Evolutionary conservation across 2,113 vertebrate genomes (phyloP).

Genomic region (Anas platyrhynchos): DNA sequence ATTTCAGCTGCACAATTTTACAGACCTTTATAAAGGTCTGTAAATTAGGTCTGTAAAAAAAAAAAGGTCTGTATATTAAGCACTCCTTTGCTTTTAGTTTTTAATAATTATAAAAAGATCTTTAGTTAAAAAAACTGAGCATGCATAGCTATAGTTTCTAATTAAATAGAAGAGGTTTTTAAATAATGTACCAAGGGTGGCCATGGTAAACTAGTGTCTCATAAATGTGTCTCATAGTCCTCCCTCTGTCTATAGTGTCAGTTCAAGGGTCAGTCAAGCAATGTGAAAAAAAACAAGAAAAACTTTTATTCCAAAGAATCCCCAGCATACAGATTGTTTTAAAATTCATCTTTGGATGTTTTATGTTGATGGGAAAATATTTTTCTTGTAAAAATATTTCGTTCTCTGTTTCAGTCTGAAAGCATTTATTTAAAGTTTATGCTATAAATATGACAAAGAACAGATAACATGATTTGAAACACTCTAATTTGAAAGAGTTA

Average conservation of each 20-base stretch:
- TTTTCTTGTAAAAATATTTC: not conserved
- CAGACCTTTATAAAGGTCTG: not conserved
- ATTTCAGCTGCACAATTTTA: not conserved
- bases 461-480: not conserved
- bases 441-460: not conserved
- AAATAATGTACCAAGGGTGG: not conserved
- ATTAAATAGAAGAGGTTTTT: not conserved
- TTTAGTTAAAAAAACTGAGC: not conserved
- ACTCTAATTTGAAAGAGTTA: not conserved
- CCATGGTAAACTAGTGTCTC: not conserved
- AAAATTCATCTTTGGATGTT: not conserved
- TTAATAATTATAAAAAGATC: not conserved
- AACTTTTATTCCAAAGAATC: not conserved
- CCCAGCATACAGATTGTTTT: rapidly evolving
- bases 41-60: no score
- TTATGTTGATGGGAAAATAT: not conserved
- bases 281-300: not conserved
- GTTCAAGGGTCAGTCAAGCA: not conserved
- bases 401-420: not conserved
- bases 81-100: not conserved
- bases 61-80: not conserved
- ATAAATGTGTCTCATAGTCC: not conserved
- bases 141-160: not conserved
- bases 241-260: not conserved
- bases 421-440: not conserved